A percentile compares a stretch with the other conserved stretches of the same genome.
These are phyloP conservation scores for Jacana jacana DNA, from an alignment of 2,113 vertebrate genomes.

Conservation along the genomic window DNA sequence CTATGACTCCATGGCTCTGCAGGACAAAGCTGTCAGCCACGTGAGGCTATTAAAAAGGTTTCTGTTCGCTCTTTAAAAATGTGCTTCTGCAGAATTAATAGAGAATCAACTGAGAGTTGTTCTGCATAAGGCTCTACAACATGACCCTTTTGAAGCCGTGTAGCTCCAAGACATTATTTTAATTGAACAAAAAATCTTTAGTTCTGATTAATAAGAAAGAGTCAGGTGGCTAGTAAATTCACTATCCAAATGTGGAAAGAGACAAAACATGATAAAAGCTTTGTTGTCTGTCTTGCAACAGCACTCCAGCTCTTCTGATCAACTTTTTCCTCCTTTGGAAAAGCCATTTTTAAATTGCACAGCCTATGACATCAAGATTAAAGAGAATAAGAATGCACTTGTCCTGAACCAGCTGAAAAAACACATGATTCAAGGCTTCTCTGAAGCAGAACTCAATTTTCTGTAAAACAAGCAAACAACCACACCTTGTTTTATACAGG, in stretches of 20 bases:
- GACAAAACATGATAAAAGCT: neutral
- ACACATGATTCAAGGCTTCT: neutral
- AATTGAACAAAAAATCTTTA: neutral
- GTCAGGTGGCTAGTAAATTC: neutral
- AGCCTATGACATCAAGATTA: neutral
- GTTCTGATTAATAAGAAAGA: neutral
- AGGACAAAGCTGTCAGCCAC: neutral
- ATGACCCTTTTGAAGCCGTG: neutral
- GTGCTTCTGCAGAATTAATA: neutral
- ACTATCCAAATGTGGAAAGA: neutral
- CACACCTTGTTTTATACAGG: neutral
- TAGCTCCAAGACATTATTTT: neutral
- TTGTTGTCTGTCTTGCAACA: neutral
- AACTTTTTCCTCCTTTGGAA: neutral
- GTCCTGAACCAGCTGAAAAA: neutral
- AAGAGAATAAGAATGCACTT: neutral
- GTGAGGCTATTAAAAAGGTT: neutral
- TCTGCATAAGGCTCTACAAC: neutral
- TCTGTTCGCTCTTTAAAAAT: neutral
- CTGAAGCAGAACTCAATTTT: neutral
- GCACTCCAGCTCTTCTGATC: neutral
- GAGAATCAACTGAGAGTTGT: neutral
- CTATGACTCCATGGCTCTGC: neutral
- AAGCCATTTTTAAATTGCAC: neutral
- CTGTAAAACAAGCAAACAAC: neutral